Evolutionary conservation across 2,113 vertebrate genomes (phyloP).

Genomic region (Dicrurus megarhynchus): DNA sequence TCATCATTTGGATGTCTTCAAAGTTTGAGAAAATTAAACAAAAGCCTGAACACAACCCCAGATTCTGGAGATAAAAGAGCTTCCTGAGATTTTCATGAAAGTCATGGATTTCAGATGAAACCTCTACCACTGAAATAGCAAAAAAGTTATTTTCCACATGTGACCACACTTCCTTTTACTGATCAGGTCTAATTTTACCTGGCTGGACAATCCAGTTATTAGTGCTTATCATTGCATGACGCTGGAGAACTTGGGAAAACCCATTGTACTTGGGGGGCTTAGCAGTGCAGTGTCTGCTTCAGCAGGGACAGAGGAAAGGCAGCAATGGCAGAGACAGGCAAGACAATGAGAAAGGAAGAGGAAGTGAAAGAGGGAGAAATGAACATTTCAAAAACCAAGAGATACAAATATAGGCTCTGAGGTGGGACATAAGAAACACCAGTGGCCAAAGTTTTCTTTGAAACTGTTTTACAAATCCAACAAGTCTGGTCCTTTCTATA

Average conservation of each 20-base stretch:
- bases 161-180: not conserved
- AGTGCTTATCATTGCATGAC: not conserved
- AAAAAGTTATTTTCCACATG: not conserved
- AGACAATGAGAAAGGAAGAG: not conserved
- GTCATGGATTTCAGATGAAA: not conserved
- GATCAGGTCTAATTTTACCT: not conserved
- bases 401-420: not conserved
- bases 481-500: not conserved
- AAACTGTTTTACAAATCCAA: not conserved
- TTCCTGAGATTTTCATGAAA: not conserved
- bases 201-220: not conserved
- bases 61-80: not conserved
- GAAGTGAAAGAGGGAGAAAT: not conserved
- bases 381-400: not conserved
- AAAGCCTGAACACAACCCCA: not conserved
- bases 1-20: not conserved
- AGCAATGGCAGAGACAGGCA: not conserved
- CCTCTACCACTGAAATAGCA: not conserved
- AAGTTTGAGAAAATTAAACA: not conserved
- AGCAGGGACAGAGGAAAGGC: not conserved
- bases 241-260: not conserved
- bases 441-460: not conserved
- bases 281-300: not conserved
- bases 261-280: accelerated
- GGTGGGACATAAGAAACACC: not conserved